phyloP scores from a whole-genome alignment of 2,113 vertebrate species.

The Syngnathus typhle region DNA sequence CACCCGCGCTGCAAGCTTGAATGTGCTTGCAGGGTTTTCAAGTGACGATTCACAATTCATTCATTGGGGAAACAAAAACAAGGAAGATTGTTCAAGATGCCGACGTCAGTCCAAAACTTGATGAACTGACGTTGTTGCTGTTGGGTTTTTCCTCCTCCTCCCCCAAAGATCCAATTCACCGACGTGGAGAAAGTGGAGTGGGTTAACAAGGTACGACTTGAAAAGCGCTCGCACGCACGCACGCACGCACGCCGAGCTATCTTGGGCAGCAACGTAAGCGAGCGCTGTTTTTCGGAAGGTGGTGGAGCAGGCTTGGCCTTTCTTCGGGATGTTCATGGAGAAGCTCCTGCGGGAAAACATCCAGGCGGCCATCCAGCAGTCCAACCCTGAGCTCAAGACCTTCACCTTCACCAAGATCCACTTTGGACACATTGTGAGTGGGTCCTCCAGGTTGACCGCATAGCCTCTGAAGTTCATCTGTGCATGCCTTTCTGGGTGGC shows the following conservation, averaged over 20 bases:
- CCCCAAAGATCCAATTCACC: slow-evolving; percentile 80
- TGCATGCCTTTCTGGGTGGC: slow-evolving; percentile 30
- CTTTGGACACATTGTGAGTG: slow-evolving; percentile 83
- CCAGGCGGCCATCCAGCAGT: slow-evolving; percentile 77
- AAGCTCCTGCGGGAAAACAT: slow-evolving; percentile 82
- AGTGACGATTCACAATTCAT: background rate
- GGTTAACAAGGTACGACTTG: slow-evolving; percentile 87
- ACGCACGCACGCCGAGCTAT: no score
- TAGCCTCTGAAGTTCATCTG: background rate
- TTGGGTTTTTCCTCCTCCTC: background rate
- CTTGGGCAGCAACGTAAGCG: no score
- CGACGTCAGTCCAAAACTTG: no score
- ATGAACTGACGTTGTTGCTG: no score
- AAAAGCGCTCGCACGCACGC: background rate
- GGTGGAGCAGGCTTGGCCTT: slow-evolving; percentile 89
- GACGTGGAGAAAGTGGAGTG: slow-evolving; percentile 89
- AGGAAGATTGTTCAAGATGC: no score
- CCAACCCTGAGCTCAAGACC: slow-evolving; percentile 77
- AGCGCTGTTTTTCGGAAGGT: slow-evolving; percentile 63
- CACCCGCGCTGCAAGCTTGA: slow-evolving; percentile 18
- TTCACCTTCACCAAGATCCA: slow-evolving; percentile 88
- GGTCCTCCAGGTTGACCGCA: background rate
- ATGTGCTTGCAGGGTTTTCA: background rate
- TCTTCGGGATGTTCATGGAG: slow-evolving; percentile 88
- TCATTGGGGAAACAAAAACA: no score